Evolutionary conservation across 1,140 invertebrate species (phyloP).

Genomic region (Drosophila paulistorum): DNA sequence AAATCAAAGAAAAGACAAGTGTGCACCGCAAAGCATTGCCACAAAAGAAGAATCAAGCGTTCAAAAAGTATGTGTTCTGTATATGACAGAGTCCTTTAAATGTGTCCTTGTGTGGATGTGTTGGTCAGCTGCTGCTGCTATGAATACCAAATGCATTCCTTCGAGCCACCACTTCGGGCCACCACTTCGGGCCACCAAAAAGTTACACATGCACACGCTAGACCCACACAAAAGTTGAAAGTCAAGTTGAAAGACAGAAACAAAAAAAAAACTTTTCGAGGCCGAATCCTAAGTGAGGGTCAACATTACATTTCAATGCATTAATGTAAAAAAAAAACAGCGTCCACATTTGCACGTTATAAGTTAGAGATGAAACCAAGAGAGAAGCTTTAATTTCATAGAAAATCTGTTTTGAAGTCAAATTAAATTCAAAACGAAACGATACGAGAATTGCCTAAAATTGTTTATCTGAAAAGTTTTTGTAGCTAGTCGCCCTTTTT

Average conservation of each 20-base stretch:
- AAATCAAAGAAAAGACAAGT: slow-evolving; percentile 61
- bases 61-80: slow-evolving; percentile 45
- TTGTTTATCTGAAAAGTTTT: no score
- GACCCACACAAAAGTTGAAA: slow-evolving; percentile 38
- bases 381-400: not conserved
- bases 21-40: slow-evolving; percentile 49
- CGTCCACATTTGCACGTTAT: slow-evolving; percentile 18
- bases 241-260: slow-evolving; percentile 71
- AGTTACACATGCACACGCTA: slow-evolving; percentile 40
- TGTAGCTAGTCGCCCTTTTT: no score
- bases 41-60: slow-evolving; percentile 69
- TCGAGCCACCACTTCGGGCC: slow-evolving; percentile 17
- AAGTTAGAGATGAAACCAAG: slow-evolving; percentile 41
- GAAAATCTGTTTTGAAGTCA: no score
- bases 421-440: no score
- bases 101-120: slow-evolving; percentile 18
- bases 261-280: slow-evolving; percentile 29
- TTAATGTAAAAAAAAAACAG: not conserved
- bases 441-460: no score
- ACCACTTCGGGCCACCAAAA: slow-evolving; percentile 32
- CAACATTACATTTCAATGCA: slow-evolving; percentile 42
- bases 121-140: slow-evolving; percentile 51
- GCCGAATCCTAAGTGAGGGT: slow-evolving; percentile 46
- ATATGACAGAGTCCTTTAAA: slow-evolving; percentile 7
- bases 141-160: slow-evolving; percentile 71